phyloP scores from a whole-genome alignment of 2,888 invertebrate species.

The Drosophila planitibia region DNA sequence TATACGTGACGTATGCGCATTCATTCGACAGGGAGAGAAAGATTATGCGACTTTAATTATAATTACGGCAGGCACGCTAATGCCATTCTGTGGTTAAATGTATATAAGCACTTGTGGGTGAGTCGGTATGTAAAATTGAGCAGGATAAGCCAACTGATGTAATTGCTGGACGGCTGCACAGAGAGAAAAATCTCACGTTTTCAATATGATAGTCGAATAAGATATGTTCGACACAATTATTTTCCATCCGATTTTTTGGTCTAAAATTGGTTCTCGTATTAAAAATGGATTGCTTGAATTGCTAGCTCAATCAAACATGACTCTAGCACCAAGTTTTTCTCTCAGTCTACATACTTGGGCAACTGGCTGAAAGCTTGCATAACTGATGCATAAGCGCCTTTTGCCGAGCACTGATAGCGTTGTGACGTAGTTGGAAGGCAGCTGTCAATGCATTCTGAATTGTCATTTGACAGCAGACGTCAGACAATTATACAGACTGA shows the following conservation, averaged over 20 bases:
- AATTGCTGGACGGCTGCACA: slow-evolving; percentile 23
- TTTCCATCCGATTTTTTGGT: not conserved
- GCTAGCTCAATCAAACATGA: not conserved
- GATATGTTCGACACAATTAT: not conserved
- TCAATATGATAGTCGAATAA: not conserved
- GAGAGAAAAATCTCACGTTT: not conserved
- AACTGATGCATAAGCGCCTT: slow-evolving; percentile 1
- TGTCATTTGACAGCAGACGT: slow-evolving; percentile 43
- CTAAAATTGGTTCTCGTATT: not conserved
- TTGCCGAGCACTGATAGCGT: slow-evolving; percentile 33
- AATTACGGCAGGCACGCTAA: slow-evolving; percentile 61
- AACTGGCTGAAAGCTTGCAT: not conserved
- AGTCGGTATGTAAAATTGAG: not conserved
- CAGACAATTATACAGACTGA: slow-evolving; percentile 14
- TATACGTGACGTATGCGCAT: not conserved
- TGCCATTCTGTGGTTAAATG: slow-evolving; percentile 32
- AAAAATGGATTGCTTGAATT: not conserved
- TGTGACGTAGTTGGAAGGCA: slow-evolving; percentile 33
- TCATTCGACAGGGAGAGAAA: not conserved
- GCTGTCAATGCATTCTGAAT: slow-evolving; percentile 52
- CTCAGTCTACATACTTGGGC: slow-evolving; percentile 1
- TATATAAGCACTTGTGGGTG: not conserved
- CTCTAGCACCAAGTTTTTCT: not conserved
- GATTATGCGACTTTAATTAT: slow-evolving; percentile 71
- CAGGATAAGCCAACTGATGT: slow-evolving; percentile 52